A percentile compares a stretch with the other conserved stretches of the same genome.
Conservation (phyloP, 2,888 invertebrate genomes). For the Leucozona laternaria region DNA sequence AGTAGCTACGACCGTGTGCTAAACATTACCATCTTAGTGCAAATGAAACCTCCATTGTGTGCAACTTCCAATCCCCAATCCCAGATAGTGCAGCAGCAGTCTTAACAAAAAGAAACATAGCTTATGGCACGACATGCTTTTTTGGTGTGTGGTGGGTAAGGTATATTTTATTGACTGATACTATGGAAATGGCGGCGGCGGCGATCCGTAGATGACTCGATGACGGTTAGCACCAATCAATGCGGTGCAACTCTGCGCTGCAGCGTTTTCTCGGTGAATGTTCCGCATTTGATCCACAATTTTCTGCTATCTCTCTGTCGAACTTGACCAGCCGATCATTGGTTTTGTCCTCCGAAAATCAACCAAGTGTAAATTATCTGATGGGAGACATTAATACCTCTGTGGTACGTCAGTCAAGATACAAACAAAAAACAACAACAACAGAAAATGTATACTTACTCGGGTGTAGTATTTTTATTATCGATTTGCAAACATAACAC, state of each 20-base stretch:
- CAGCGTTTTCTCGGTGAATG: conserved; percentile 2
- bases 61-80: conserved; percentile 19
- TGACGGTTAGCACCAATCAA: conserved; percentile 24
- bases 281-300: conserved; percentile 24
- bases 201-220: background rate
- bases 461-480: conserved; percentile 47
- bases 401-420: conserved; percentile 16
- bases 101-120: conserved; percentile 35
- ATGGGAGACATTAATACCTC: conserved; percentile 64
- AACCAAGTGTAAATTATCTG: conserved; percentile 64
- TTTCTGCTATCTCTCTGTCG: background rate
- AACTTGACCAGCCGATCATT: conserved; percentile 46
- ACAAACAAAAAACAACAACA: background rate
- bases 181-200: background rate
- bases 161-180: conserved; percentile 1
- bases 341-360: conserved; percentile 58
- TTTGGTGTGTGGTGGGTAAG: conserved; percentile 45
- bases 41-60: conserved; percentile 66
- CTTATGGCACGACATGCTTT: conserved; percentile 65
- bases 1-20: conserved; percentile 47
- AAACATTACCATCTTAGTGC: conserved; percentile 73
- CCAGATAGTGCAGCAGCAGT: conserved; percentile 19
- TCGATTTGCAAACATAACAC: conserved; percentile 58
- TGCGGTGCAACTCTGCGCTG: conserved; percentile 19
- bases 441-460: background rate